phyloP scores from a whole-genome alignment of 2,113 vertebrate genomes.

The Centrocercus urophasianus region DNA sequence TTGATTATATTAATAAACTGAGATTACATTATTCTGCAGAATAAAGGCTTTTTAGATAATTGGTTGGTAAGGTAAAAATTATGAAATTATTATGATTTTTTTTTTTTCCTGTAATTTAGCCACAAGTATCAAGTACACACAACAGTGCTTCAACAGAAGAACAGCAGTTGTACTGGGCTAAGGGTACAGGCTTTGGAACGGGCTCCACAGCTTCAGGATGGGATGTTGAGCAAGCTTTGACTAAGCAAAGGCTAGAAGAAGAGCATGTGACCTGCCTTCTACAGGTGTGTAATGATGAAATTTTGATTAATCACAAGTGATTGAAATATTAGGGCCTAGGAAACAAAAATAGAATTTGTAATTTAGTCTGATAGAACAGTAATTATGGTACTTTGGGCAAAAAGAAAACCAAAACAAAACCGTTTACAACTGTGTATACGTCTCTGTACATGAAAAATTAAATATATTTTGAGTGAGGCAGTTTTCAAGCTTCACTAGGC shows the following conservation, averaged over 20 bases:
- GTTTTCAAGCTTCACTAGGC: neutral
- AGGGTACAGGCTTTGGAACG: conserved; percentile 97
- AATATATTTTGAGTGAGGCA: neutral
- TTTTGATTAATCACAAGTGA: neutral
- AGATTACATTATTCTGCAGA: neutral
- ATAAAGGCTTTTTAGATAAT: neutral
- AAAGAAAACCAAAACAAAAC: neutral
- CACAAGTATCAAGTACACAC: conserved; percentile 91
- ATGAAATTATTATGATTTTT: neutral
- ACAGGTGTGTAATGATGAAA: conserved; percentile 80
- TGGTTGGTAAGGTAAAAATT: neutral
- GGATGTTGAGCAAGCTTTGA: conserved; percentile 98
- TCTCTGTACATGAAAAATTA: neutral
- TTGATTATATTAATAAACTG: neutral
- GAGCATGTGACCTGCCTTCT: conserved; percentile 97
- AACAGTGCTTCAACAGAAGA: conserved; percentile 90
- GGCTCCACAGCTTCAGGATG: conserved; percentile 98
- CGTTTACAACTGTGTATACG: neutral
- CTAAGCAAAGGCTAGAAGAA: conserved; percentile 97
- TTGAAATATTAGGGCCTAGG: neutral
- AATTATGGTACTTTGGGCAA: neutral
- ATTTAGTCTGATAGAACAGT: neutral
- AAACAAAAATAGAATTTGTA: neutral
- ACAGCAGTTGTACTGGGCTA: conserved; percentile 98
- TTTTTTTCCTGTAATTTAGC: conserved; percentile 69